Evolutionary conservation across 1,140 invertebrate genomes (phyloP).

Genomic region (Parasteatoda tepidariorum): DNA sequence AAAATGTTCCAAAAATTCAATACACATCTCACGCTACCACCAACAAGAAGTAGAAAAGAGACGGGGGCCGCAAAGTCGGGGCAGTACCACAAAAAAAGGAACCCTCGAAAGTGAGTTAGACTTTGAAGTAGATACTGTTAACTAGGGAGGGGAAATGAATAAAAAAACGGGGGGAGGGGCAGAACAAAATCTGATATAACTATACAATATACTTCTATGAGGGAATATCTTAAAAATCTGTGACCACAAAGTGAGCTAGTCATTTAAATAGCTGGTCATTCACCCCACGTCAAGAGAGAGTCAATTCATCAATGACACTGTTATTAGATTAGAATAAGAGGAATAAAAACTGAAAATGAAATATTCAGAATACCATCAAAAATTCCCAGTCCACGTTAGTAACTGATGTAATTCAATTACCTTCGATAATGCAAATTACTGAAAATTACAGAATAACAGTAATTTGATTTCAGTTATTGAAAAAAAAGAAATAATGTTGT

Average conservation of each 20-base stretch:
- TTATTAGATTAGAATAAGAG: neutral
- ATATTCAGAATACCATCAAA: neutral
- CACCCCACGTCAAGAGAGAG: conserved; percentile 12
- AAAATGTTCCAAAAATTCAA: conserved; percentile 60
- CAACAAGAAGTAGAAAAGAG: neutral
- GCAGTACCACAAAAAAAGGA: conserved; percentile 8
- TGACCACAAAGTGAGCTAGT: neutral
- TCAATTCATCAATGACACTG: conserved; percentile 44
- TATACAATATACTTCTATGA: conserved; percentile 3
- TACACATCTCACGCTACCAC: conserved; percentile 41
- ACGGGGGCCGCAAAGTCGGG: neutral
- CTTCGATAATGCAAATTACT: too few species aligned
- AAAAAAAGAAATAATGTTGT: too few species aligned
- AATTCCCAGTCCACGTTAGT: too few species aligned
- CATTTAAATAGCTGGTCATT: conserved; percentile 31
- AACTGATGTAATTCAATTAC: too few species aligned
- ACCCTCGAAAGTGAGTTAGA: conserved; percentile 36
- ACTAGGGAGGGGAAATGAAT: neutral
- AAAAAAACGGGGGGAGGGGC: too few species aligned
- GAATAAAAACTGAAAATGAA: neutral
- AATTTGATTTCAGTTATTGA: too few species aligned
- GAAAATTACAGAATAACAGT: too few species aligned
- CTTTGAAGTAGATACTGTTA: conserved; percentile 2
- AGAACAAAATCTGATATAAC: neutral
- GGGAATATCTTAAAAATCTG: conserved; percentile 4